Percentiles rank a stretch among this genome's conserved stretches.
Conservation (phyloP, 2,113 vertebrate species). For the Hemiscyllium ocellatum region DNA sequence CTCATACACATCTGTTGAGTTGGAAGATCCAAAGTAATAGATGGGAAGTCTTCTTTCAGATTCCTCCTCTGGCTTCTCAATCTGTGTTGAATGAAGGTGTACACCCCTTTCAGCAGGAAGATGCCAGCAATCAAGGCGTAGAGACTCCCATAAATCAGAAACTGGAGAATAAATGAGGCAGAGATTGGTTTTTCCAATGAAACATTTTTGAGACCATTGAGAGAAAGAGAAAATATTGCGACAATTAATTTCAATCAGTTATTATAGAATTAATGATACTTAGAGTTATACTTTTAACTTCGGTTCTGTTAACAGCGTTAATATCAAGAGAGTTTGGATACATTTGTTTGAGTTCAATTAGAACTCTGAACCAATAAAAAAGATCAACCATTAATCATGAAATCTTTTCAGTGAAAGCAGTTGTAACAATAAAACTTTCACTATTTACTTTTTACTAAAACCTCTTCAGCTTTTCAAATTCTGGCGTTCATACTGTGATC, state of each 20-base stretch:
- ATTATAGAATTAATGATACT: background rate
- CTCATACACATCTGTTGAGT: background rate
- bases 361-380: background rate
- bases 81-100: constrained; percentile 48
- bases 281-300: background rate
- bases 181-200: background rate
- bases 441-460: background rate
- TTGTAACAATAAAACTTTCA: background rate
- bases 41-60: background rate
- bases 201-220: background rate
- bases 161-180: constrained; percentile 59
- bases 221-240: background rate
- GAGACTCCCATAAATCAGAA: constrained; percentile 76
- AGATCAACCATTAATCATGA: background rate
- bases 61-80: constrained; percentile 39
- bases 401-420: background rate
- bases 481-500: background rate
- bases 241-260: background rate
- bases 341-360: background rate
- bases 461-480: background rate
- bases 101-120: constrained; percentile 69
- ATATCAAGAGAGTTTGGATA: background rate
- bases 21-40: background rate
- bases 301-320: background rate
- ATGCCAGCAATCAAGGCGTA: constrained; percentile 67